Base-by-base conservation (phyloP, 2,797 vertebrate species). In the Synaphobranchus kaupii region DNA sequence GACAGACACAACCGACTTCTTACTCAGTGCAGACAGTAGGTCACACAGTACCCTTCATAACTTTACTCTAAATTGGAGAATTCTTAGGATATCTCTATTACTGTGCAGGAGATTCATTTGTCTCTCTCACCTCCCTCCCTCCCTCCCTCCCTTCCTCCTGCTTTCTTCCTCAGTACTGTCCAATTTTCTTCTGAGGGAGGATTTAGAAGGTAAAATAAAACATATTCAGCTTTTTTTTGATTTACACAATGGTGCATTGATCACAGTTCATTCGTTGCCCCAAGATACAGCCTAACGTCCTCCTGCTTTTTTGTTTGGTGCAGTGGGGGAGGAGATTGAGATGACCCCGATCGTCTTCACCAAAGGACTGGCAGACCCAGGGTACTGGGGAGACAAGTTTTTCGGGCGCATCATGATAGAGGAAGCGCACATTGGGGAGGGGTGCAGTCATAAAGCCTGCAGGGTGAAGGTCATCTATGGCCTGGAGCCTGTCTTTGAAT, bases 321-420 rank as follows among this genome's bases (percentile, higher is more conserved):
- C 94, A 99, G 98, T 97, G 90, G 98, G 98, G 89, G 98, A 99
- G 91, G 98, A 99, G 95, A 98, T 99, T 0, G 98, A 99, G 95
- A 97, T 99, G 98, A 98, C 97, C 0, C 97, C 98, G 48, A 94
- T 99, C 94, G 94, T 99, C 90, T 99, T 98, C 44, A 97, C 90
- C 15, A 99, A 97, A 93, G 98, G 98, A n/a, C 93, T 99, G 90
- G 97, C 96, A 0, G 97, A 99, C 7, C 94, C 96, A 5, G 97
- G 98, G 5, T 93, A 94, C 91, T 99, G 97, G 98, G 97, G 97
- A 25, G 97, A 96, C 92, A 99, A 98, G 91, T 96, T 99, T 82
- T 99, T 99, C 13, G 98, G 98, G 83, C 96, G 98, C 0, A 94
- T 98, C 89, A 96, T 97, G 94, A 96, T 96, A 5, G 96, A 97